A percentile compares a stretch with the other conserved stretches of the same genome.
Evolutionary conservation across 2,113 vertebrate genomes (phyloP).

Genomic region (Macroglossus sobrinus): DNA sequence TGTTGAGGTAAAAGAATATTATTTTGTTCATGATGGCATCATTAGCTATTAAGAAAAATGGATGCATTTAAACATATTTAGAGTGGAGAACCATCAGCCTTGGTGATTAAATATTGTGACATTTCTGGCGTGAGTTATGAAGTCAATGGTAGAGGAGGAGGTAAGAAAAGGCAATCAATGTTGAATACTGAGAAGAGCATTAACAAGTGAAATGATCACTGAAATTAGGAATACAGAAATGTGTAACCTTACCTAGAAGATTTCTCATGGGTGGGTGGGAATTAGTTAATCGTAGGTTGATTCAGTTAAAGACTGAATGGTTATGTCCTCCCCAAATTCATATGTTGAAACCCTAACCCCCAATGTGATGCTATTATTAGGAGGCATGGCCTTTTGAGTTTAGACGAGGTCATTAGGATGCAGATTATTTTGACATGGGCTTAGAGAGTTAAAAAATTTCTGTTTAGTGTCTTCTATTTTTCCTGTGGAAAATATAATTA

Average conservation of each 20-base stretch:
- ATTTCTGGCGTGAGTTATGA: neutral
- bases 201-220: neutral
- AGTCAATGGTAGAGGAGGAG: neutral
- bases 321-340: neutral
- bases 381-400: neutral
- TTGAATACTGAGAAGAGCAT: neutral
- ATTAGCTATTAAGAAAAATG: neutral
- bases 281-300: neutral
- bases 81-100: neutral
- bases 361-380: neutral
- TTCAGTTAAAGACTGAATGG: neutral
- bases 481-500: constrained; percentile 3
- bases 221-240: neutral
- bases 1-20: neutral
- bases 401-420: neutral
- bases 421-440: neutral
- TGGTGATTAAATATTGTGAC: neutral
- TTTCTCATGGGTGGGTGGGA: neutral
- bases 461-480: neutral
- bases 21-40: neutral
- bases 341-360: neutral
- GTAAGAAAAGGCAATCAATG: neutral
- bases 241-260: neutral
- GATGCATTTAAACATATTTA: neutral
- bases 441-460: neutral